These are phyloP conservation scores for Heliconius eleuchia DNA, from an alignment of 1,140 invertebrate species.

Conservation along the genomic window DNA sequence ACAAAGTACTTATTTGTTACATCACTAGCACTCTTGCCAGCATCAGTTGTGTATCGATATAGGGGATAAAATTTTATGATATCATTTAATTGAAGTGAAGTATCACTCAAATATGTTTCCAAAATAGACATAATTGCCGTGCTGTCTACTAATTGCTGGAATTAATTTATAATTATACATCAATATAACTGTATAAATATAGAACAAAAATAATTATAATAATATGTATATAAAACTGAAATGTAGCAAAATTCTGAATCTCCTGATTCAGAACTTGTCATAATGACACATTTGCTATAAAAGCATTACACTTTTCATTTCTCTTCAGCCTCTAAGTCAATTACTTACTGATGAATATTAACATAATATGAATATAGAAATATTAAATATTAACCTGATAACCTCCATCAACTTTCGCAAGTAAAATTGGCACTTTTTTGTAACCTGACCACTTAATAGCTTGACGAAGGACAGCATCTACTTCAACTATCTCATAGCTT, in stretches of 20 bases:
- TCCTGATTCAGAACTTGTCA: too few species aligned
- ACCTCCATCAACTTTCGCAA: slow-evolving; percentile 87
- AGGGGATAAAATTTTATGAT: slow-evolving; percentile 92
- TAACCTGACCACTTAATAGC: slow-evolving; percentile 97
- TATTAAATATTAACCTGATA: slow-evolving; percentile 82
- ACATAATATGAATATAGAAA: too few species aligned
- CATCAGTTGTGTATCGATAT: slow-evolving; percentile 86
- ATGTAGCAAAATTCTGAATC: too few species aligned
- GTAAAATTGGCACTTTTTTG: slow-evolving; percentile 97
- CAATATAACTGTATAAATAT: neutral
- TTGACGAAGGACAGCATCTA: slow-evolving; percentile 94
- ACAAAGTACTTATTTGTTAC: slow-evolving; percentile 97
- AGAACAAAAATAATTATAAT: neutral
- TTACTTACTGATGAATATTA: too few species aligned
- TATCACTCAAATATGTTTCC: slow-evolving; percentile 88
- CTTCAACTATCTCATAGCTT: slow-evolving; percentile 98
- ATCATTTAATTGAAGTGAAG: slow-evolving; percentile 84
- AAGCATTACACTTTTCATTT: too few species aligned
- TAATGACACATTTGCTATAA: too few species aligned
- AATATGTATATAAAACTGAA: too few species aligned
- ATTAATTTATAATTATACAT: slow-evolving; percentile 32
- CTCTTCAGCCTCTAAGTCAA: too few species aligned
- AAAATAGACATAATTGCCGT: slow-evolving; percentile 96
- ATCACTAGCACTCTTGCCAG: slow-evolving; percentile 86
- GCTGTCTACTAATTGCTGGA: slow-evolving; percentile 95